Evolutionary conservation across 2,888 invertebrate species (phyloP), one percentile per base, ranked within the genome.

Genomic region (Mimas tiliae): DNA sequence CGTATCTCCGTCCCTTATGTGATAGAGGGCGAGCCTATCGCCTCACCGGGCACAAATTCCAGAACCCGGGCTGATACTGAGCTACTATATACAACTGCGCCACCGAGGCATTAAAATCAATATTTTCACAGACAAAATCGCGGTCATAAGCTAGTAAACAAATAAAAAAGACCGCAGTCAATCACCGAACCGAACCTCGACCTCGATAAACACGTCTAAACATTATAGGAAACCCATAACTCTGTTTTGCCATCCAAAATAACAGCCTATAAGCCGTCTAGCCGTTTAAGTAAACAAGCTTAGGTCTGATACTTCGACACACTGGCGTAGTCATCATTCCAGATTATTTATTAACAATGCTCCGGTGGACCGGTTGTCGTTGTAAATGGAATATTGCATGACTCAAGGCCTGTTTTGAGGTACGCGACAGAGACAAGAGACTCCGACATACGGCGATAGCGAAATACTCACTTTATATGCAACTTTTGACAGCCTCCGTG

Each of bases 331-430:
- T 38, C 67, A 77, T 72, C 71, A 72, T 42, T 53, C 47, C 65
- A 64, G 71, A 77, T 78, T 74, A 79, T 75, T 78, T 78, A 80
- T 75, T 75, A 74, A 71, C 64, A 42, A 70, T 47, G 42, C 64
- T 16, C 21, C 27, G 19, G 27, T 45, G 55, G 66, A 63, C 52
- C 65, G 68, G 69, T 69, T 69, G 68, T 64, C 66, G 71, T 68
- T 66, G 67, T 70, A 70, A 79, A 79, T 76, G 73, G 78, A 78
- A 80, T 80, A 76, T 72, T 73, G 69, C 74, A 79, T 77, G 70
- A 68, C 70, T 68, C 27, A 27, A 27, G 27, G 27, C 27, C 27
- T 27, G 27, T 27, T 27, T 27, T 27, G 27, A 4, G 27, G 27
- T 27, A 27, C 4, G 27, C 27, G 27, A 27, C 27, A 1, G 27